Base-by-base conservation (phyloP, 2,113 vertebrate species). In the Pteronura brasiliensis region DNA sequence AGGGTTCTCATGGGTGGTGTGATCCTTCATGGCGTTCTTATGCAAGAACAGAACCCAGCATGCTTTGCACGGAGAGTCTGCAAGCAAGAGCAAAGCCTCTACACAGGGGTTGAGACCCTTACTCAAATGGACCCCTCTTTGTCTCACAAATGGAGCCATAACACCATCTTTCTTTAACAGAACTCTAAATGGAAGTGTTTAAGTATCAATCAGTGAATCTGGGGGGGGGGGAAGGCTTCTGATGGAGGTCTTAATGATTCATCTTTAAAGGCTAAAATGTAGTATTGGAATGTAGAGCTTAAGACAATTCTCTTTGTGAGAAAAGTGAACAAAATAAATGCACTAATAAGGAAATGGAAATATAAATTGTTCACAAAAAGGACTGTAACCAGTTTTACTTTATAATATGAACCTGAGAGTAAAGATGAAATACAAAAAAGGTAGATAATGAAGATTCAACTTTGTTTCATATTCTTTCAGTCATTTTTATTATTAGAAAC, bases 241-340 rank as follows among this genome's bases (percentile, higher is more conserved):
- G 11, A 49, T 44, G 6, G 29, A 71, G 29, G 11, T 82, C 89
- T 89, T 29, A 77, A 77, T 79, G 36, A 85, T 11, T 91, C 27
- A 59, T 10, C 47, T 67, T 93, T 57, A 42, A 94, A 95, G 95
- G 31, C 42, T 71, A 55, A 94, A 81, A 71, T 65, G 27, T 57
- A 57, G 15, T n/a, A 65, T 88, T 79, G 52, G 76, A 39, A 88
- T 84, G 49, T 55, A 84, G 76, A 80, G 42, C 79, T 91, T 36
- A 74, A 83, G 85, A 77, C 21, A 49, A 65, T 76, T 77, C 10
- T 82, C 57, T 79, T 82, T 72, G 2, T 92, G 18, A 76, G 87
- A 67, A 93, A 79, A 74, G 77, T 59, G 77, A 96, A 49, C 80
- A 86, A 55, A 81, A 91, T 72, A 65, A 93, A 95, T 13, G 47